Base-by-base conservation (phyloP, 2,113 vertebrate species). In the Beaufortia kweichowensis region DNA sequence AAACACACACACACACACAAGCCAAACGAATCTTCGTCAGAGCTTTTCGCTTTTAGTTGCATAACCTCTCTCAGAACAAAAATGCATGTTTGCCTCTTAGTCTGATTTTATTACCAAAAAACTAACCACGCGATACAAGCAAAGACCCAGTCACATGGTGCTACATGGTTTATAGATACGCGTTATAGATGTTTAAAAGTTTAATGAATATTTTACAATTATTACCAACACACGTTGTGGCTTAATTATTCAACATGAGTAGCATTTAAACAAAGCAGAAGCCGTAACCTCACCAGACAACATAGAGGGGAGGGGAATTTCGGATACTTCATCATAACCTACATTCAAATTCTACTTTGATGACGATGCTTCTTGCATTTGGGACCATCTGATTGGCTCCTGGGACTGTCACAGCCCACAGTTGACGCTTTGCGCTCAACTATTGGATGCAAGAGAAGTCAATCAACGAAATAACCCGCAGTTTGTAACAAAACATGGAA, bases 401-500 rank as follows among this genome's bases (percentile, higher is more conserved):
- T 0, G 31, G n/a, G n/a, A 59, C 84, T 50, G 88, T 85, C 88
- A 90, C 87, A 92, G 92, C 90, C 74, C 86, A 80, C 85, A 83
- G 79, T 88, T 92, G 91, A 91, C 92, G 89, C 88, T 91, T 89
- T 90, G 87, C 88, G 88, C 21, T 15, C 41, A 31, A 2, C 68
- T 78, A 94, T 91, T 95, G 93, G 91, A 11, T 29, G 8, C 0
- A 0, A 3, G 0, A 0, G 1, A 66, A 81, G 91, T 89, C 94
- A 11, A 35, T 96, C 90, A 86, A 35, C 82, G 1, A 82, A 82
- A 48, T 23, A 35, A 31, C 19, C 11, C 61, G 28, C 8, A 15
- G 3, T 15, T 68, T 81, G 55, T 7, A 0, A 76, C 0, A 90
- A 92, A 87, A 46, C 21, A 14, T 59, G 82, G 90, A 88, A 2